These are phyloP conservation scores for Zele albiditarsus DNA, from an alignment of 2,888 invertebrate genomes.

Conservation along the genomic window DNA sequence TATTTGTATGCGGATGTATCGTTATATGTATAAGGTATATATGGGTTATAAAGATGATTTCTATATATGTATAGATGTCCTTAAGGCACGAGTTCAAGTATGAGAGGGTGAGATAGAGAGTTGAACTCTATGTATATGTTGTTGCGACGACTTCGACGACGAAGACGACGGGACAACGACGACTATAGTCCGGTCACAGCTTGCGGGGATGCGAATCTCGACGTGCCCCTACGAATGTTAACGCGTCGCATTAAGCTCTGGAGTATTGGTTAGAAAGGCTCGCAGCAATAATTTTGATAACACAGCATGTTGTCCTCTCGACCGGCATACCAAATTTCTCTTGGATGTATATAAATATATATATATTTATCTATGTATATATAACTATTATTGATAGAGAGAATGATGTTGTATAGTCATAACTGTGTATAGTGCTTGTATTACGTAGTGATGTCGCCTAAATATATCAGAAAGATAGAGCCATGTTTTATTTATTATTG, in stretches of 20 bases:
- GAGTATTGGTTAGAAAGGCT: constrained; percentile 50
- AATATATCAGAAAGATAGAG: no score
- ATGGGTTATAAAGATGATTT: constrained; percentile 12
- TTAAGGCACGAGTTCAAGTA: not conserved
- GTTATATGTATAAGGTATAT: not conserved
- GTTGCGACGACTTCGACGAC: constrained; percentile 20
- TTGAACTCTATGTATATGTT: constrained; percentile 16
- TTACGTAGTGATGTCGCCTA: no score
- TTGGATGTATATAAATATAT: not conserved
- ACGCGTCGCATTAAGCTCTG: constrained; percentile 69
- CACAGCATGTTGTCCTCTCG: constrained; percentile 72
- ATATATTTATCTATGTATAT: not conserved
- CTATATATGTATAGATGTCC: not conserved
- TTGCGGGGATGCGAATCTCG: constrained; percentile 66
- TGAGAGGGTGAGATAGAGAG: constrained; percentile 38
- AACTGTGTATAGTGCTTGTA: no score
- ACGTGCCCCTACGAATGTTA: constrained; percentile 71
- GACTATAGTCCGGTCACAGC: constrained; percentile 61
- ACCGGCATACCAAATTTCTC: constrained; percentile 69
- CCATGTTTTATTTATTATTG: no score
- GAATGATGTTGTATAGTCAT: not conserved
- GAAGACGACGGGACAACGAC: constrained; percentile 26
- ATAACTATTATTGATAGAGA: not conserved
- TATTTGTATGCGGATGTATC: constrained; percentile 19
- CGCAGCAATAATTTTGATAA: constrained; percentile 71